phyloP scores from a whole-genome alignment of 1,140 invertebrate genomes.

The Drosophila insularis region DNA sequence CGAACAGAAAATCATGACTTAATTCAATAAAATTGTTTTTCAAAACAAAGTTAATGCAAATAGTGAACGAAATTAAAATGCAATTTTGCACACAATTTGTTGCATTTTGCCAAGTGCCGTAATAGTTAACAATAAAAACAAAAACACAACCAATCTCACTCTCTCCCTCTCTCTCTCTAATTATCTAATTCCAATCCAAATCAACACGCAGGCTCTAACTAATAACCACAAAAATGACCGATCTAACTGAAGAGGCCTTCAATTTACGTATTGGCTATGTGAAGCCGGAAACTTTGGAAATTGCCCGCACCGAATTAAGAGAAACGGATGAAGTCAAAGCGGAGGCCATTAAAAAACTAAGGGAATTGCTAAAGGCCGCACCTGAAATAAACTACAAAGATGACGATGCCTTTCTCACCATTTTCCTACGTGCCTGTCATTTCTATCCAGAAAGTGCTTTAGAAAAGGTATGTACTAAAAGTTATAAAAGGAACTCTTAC shows the following conservation, averaged over 20 bases:
- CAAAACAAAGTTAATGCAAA: slow-evolving; percentile 33
- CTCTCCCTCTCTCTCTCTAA: background rate
- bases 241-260: slow-evolving; percentile 76
- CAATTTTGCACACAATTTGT: slow-evolving; percentile 26
- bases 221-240: slow-evolving; percentile 41
- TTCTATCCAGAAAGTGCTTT: slow-evolving; percentile 90
- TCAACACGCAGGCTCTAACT: slow-evolving; percentile 54
- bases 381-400: slow-evolving; percentile 86
- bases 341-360: slow-evolving; percentile 85
- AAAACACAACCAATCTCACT: slow-evolving; percentile 32
- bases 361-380: slow-evolving; percentile 86
- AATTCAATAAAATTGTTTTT: slow-evolving; percentile 37
- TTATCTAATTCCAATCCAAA: slow-evolving; percentile 18
- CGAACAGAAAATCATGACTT: background rate
- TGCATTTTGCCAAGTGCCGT: slow-evolving; percentile 10
- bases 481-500: background rate
- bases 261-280: slow-evolving; percentile 72
- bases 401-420: slow-evolving; percentile 89
- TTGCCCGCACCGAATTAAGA: slow-evolving; percentile 87
- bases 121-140: slow-evolving; percentile 13
- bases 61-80: slow-evolving; percentile 30
- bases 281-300: slow-evolving; percentile 82
- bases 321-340: slow-evolving; percentile 88
- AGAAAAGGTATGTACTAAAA: slow-evolving; percentile 85
- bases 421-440: slow-evolving; percentile 90